Evolutionary conservation across 2,888 invertebrate genomes (phyloP), one percentile per base, ranked within the genome.

Genomic region (Mermis nigrescens): DNA sequence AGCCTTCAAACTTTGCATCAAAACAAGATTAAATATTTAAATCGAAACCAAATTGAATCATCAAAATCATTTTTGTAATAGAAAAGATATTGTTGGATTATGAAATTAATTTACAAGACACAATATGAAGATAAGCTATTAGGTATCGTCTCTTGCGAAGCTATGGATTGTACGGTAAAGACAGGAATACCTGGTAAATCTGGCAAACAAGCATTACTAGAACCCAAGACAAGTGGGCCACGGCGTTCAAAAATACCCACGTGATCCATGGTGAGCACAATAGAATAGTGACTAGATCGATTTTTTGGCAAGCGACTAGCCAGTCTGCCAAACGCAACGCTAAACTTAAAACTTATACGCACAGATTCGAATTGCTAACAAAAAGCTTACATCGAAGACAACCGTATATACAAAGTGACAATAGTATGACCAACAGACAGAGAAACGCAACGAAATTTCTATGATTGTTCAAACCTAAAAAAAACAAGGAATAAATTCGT

Each of bases 361-460:
- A 7, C 51, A 7, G 24, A 27, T 53, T 29, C 15, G 7, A 15
- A 29, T 53, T 12, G 29, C 27, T 29, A 12, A 29, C 7, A 29
- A 12, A 7, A 29, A 45, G 57, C 61, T 60, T 60, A 62, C 61
- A 60, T 7, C 22, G 12, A 7, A 52, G n/a, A 55, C 31, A 52
- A 38, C 61, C 31, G 31, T 28, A 15, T 2, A 62, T 7, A 32
- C 54, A 61, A 19, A 57, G n/a, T 19, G 22, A 7, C 19, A 62
- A 24, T 26, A 32, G 24, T 45, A 81, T 75, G 61, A 87, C 77
- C 67, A 92, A 78, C 72, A 84, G 83, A 67, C 82, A 80, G 65
- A 95, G 80, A 75, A 90, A 94, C 54, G 85, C 85, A 72, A 95
- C 82, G 77, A 98, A 95, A 76, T 87, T 83, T 68, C 83, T 84